These are phyloP conservation scores for Nasonia vitripennis DNA, from an alignment of 1,140 invertebrate species.

Conservation along the genomic window DNA sequence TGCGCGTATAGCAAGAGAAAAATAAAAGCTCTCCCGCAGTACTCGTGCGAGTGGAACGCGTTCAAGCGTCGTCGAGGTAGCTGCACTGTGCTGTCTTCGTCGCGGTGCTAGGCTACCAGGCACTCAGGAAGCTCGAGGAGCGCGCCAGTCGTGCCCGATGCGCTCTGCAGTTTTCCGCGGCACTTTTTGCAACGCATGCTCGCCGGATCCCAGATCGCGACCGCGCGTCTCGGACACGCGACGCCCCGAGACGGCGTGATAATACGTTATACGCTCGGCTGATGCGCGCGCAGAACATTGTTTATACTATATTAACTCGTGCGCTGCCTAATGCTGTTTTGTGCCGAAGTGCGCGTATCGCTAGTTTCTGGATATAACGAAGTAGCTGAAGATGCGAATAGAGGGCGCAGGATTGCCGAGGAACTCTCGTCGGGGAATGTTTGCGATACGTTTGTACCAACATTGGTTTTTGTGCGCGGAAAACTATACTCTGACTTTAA, in stretches of 20 bases:
- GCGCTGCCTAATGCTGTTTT: too few species aligned
- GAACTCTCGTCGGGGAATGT: too few species aligned
- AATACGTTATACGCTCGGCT: not conserved
- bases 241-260: not conserved
- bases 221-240: conserved; percentile 33
- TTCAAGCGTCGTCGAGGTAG: conserved; percentile 11
- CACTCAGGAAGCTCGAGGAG: not conserved
- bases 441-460: too few species aligned
- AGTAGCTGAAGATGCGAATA: too few species aligned
- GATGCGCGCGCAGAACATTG: not conserved
- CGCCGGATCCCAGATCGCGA: conserved; percentile 8
- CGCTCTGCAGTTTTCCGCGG: not conserved
- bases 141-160: not conserved
- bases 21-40: not conserved
- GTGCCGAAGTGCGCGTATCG: too few species aligned
- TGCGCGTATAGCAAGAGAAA: not conserved
- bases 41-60: not conserved
- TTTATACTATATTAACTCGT: not conserved
- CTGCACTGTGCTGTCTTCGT: conserved; percentile 46
- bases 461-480: too few species aligned
- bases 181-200: not conserved
- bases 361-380: too few species aligned
- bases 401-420: too few species aligned
- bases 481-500: too few species aligned
- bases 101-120: conserved; percentile 43